Base-by-base conservation (phyloP, 2,888 invertebrate species). In the Hypsopygia costalis region DNA sequence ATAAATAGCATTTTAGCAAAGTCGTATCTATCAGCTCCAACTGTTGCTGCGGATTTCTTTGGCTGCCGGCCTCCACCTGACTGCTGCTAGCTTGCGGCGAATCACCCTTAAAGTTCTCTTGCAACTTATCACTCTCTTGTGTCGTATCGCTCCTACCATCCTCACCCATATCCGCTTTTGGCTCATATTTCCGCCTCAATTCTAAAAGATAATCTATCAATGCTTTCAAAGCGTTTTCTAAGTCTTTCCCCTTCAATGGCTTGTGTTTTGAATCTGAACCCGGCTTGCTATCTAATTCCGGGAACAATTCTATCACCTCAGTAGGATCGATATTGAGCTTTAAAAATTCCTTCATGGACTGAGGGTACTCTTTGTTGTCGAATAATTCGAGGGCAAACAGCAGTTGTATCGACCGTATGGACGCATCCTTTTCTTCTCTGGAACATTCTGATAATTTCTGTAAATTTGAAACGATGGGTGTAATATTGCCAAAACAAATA, bases 21-120 rank as follows among this genome's bases (percentile, higher is more conserved):
- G 98, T 98, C 0, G 99, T 99, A 72, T 99, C 99, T 44, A 99
- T 98, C 40, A 99, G 95, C 76, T 98, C 97, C 44, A 98, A 43
- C 45, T 81, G 82, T 44, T 87, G 81, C 10, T 71, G 55, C 0
- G 79, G 62, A 41, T 77, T 85, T 41, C 81, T 73, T 43, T 75
- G 78, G 33, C 61, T 62, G 1, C 55, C 54, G 0, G 46, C 48
- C 16, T 58, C 65, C 0, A 62, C 59, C 3, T 58, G 70, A 44
- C 62, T 63, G 0, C 53, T 44, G 12, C 57, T 51, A 1, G 49
- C 47, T 46, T 85, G 79, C 0, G 75, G 49, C 1, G 42, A 50
- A 25, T 55, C 53, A 50, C 72, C 77, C 12, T 76, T 78, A 6
- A 91, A 90, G 16, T 28, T 16, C 12, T 36, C 36, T 7, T 10